Percentiles rank a stretch among this genome's conserved stretches.
Evolutionary conservation across 92 coral and sea anemone genomes (phyloP).

Genomic region (Galaxea fascicularis): DNA sequence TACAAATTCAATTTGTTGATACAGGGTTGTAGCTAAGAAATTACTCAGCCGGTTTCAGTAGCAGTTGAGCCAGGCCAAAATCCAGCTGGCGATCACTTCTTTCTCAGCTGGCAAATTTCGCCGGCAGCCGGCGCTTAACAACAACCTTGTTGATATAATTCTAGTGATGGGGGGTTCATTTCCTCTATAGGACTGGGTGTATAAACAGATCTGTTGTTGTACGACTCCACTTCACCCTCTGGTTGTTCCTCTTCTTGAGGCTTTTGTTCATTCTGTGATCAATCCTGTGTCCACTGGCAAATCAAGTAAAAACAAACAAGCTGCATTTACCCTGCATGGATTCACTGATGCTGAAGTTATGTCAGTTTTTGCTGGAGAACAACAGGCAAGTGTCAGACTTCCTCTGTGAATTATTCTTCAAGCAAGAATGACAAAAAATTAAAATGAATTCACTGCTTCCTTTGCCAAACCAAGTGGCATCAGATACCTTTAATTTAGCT

Average conservation of each 20-base stretch:
- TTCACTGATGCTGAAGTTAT: conserved; percentile 90
- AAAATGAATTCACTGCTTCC: too few species aligned
- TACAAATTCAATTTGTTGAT: too few species aligned
- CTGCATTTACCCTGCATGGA: conserved; percentile 77
- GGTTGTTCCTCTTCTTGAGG: conserved; percentile 84
- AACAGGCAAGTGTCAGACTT: conserved; percentile 23
- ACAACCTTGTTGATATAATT: too few species aligned
- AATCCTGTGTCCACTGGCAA: conserved; percentile 78
- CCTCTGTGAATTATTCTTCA: not conserved
- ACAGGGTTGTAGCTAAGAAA: too few species aligned
- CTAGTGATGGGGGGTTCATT: not conserved
- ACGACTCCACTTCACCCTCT: conserved; percentile 90
- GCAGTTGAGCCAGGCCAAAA: too few species aligned
- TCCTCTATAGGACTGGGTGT: conserved; percentile 88
- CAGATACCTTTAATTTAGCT: too few species aligned
- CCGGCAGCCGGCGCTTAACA: too few species aligned
- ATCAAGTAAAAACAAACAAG: conserved; percentile 51
- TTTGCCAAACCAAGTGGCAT: too few species aligned
- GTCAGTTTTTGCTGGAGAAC: conserved; percentile 75
- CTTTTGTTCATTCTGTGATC: conserved; percentile 89
- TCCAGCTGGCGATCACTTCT: too few species aligned
- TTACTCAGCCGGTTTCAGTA: too few species aligned
- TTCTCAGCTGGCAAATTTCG: too few species aligned
- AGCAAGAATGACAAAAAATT: too few species aligned
- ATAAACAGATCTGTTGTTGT: conserved; percentile 83